Evolutionary conservation across 1,140 invertebrate genomes (phyloP).

Genomic region (Neotoxoptera formosana): DNA sequence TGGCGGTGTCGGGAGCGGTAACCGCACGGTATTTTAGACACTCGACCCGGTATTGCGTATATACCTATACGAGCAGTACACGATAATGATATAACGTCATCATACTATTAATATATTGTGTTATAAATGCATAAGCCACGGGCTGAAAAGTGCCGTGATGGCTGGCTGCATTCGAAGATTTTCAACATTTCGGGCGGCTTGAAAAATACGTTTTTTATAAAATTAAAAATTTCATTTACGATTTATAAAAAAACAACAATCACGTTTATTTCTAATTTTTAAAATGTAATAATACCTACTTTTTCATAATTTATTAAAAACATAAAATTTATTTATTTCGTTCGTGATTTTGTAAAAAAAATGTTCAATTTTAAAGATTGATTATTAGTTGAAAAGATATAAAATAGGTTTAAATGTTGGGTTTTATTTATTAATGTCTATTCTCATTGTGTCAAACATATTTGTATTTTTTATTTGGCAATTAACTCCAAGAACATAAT

Average conservation of each 20-base stretch:
- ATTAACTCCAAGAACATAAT: too few species aligned
- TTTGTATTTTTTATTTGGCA: too few species aligned
- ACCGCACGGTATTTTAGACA: slow-evolving; percentile 4
- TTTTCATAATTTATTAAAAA: too few species aligned
- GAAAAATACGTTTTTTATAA: not conserved
- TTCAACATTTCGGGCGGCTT: not conserved
- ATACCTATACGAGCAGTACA: not conserved
- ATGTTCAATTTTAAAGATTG: not conserved
- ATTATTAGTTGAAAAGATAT: not conserved
- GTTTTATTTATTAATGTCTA: too few species aligned
- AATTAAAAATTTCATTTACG: not conserved
- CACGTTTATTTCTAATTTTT: not conserved
- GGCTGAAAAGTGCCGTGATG: too few species aligned
- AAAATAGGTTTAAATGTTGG: not conserved
- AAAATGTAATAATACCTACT: not conserved
- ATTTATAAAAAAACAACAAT: not conserved
- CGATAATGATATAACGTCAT: not conserved
- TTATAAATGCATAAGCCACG: not conserved
- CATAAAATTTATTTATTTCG: too few species aligned
- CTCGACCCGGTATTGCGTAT: not conserved
- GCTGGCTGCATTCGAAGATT: not conserved
- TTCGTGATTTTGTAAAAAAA: not conserved
- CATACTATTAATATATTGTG: not conserved
- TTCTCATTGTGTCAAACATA: too few species aligned
- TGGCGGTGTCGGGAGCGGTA: not conserved